Conservation (phyloP, 2,888 invertebrate genomes). For the Resseliella maxima region DNA sequence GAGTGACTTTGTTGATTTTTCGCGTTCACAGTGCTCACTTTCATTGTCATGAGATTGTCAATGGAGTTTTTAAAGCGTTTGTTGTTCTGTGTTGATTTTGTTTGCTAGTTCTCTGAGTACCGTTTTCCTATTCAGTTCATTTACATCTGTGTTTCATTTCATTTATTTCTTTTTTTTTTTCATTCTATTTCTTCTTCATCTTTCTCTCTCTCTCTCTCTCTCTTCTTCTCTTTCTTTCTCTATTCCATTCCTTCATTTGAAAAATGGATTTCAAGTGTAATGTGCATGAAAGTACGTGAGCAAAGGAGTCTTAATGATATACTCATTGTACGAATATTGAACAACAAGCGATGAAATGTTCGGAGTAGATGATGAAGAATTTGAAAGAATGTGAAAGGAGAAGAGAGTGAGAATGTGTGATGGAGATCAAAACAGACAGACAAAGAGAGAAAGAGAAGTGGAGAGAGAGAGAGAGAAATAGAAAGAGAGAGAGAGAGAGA, state of each 20-base stretch:
- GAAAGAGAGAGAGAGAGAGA: no score
- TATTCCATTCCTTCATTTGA: neutral
- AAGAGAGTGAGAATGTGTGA: no score
- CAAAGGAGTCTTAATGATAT: conserved; percentile 4
- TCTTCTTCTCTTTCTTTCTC: neutral
- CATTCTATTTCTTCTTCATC: neutral
- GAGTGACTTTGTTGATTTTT: neutral
- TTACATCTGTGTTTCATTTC: conserved; percentile 12
- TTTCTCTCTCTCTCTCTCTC: neutral
- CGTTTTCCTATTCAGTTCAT: neutral
- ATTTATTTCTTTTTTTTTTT: neutral
- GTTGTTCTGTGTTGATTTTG: conserved; percentile 24
- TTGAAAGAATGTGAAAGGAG: no score
- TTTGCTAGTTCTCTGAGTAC: neutral
- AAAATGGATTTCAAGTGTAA: conserved; percentile 38
- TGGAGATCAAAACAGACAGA: no score
- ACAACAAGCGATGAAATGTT: neutral
- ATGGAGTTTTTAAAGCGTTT: neutral
- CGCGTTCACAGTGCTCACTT: neutral
- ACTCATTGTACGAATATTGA: conserved; percentile 16
- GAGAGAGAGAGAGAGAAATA: no score
- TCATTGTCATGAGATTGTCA: neutral
- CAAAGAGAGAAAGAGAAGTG: no score
- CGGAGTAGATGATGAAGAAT: no score
- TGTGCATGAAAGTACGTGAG: conserved; percentile 28